Evolutionary conservation across 2,888 invertebrate species (phyloP).

Genomic region (Deroplatys truncata): DNA sequence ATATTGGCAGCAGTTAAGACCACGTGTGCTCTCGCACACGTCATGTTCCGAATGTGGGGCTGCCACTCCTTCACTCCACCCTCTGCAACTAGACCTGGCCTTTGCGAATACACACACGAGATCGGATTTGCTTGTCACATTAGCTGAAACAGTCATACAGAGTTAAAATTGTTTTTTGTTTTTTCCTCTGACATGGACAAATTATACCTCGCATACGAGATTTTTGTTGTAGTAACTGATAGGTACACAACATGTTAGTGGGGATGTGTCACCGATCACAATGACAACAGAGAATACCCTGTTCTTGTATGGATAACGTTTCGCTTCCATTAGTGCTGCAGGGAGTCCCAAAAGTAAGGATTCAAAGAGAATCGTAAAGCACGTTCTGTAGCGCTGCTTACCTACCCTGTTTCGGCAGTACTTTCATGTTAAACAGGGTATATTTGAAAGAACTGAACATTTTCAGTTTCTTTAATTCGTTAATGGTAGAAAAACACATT

Average conservation of each 20-base stretch:
- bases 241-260: neutral
- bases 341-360: neutral
- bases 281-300: neutral
- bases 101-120: neutral
- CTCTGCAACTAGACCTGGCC: too few species aligned
- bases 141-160: neutral
- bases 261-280: neutral
- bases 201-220: neutral
- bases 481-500: too few species aligned
- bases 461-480: too few species aligned
- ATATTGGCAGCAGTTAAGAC: neutral
- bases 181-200: neutral
- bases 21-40: neutral
- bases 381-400: neutral
- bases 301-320: neutral
- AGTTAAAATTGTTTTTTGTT: neutral
- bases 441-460: too few species aligned
- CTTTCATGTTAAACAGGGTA: too few species aligned
- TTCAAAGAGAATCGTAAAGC: neutral
- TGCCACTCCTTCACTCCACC: neutral
- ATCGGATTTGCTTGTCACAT: neutral
- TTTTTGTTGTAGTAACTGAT: neutral
- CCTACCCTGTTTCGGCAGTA: too few species aligned
- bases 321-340: neutral
- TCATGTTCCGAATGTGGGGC: neutral